Conservation (phyloP, 2,113 vertebrate species). For the Nestor notabilis region DNA sequence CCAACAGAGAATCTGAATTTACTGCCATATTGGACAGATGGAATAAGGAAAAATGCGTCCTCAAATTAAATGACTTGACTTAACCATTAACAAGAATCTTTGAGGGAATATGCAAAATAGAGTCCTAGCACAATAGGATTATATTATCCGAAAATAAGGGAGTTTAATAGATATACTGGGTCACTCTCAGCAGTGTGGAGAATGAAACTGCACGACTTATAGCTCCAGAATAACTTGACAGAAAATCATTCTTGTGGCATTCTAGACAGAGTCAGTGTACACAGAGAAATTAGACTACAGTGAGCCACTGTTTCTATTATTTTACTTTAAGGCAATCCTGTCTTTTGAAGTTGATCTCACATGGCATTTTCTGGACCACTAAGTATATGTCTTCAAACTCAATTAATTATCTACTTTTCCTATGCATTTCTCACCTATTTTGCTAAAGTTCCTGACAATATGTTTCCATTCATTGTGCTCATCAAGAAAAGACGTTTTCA, state of each 20-base stretch:
- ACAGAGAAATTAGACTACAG: not conserved
- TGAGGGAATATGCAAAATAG: not conserved
- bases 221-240: not conserved
- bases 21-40: not conserved
- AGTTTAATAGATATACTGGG: not conserved
- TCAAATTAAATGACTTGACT: not conserved
- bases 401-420: not conserved
- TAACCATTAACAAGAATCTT: not conserved
- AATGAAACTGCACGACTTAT: not conserved
- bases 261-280: not conserved
- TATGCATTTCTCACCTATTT: not conserved
- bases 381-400: not conserved
- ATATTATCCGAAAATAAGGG: not conserved
- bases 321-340: not conserved
- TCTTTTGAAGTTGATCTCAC: not conserved
- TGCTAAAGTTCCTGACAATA: not conserved
- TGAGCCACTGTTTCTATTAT: not conserved
- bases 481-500: not conserved
- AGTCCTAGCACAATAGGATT: not conserved
- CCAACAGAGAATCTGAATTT: not conserved
- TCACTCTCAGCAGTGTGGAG: not conserved
- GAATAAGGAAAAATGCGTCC: not conserved
- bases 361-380: not conserved
- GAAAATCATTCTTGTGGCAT: not conserved
- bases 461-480: not conserved